phyloP scores from a whole-genome alignment of 2,113 vertebrate species.

The Sterna hirundo region DNA sequence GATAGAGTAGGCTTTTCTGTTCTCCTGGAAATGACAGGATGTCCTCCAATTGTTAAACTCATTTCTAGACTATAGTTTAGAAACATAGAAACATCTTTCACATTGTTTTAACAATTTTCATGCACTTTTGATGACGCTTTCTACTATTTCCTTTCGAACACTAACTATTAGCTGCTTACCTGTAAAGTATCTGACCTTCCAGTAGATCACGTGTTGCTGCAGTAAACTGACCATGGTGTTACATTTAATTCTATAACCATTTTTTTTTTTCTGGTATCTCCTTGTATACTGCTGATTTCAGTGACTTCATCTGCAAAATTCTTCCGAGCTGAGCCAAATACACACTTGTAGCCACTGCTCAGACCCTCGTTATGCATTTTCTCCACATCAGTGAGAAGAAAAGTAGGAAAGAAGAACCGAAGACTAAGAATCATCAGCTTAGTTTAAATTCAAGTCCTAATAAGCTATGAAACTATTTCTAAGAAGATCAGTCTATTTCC shows the following conservation, averaged over 20 bases:
- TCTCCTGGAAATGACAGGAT: background rate
- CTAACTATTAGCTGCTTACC: background rate
- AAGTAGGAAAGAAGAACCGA: background rate
- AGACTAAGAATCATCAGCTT: background rate
- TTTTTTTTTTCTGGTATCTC: background rate
- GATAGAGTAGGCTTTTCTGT: background rate
- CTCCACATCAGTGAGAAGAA: background rate
- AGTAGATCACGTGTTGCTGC: rapidly evolving
- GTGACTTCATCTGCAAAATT: background rate
- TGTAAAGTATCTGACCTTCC: background rate
- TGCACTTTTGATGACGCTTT: background rate
- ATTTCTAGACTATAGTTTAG: background rate
- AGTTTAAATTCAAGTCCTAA: background rate
- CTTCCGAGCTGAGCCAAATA: background rate
- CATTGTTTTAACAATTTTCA: background rate
- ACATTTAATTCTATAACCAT: background rate
- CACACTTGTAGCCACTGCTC: background rate
- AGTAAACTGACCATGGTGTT: background rate
- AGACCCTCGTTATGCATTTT: background rate
- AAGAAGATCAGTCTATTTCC: background rate
- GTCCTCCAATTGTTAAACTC: background rate
- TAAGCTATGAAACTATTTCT: background rate
- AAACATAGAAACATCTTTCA: background rate
- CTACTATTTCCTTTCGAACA: background rate
- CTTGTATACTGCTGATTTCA: background rate